These are phyloP conservation scores for Osmerus mordax DNA, from an alignment of 2,113 vertebrate genomes.

Conservation along the genomic window DNA sequence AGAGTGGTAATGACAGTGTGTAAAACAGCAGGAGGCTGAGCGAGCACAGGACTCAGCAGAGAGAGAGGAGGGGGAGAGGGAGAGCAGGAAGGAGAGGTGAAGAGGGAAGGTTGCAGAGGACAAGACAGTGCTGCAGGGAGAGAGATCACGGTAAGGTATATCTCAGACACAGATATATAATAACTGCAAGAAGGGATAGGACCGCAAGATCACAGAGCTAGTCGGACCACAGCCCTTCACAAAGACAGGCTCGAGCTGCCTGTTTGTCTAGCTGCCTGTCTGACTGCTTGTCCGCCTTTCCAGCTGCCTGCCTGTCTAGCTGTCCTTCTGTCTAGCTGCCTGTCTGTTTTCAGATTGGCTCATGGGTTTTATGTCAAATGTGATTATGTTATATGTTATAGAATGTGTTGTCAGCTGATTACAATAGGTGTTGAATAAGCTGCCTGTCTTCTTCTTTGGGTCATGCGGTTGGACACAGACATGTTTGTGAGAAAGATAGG, in stretches of 20 bases:
- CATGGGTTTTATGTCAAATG: too few relatives aligned
- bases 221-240: too few relatives aligned
- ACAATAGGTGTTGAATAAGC: not conserved
- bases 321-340: too few relatives aligned
- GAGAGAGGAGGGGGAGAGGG: constrained; percentile 6
- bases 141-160: constrained; percentile 1
- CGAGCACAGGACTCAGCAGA: not conserved
- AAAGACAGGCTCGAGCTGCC: too few relatives aligned
- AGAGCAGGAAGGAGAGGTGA: not conserved
- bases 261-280: not conserved
- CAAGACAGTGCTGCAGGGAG: not conserved
- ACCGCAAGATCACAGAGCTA: not conserved
- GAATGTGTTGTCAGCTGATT: constrained; percentile 1
- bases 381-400: too few relatives aligned
- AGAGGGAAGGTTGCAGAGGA: not conserved
- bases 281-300: not conserved
- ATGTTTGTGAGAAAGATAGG: too few relatives aligned
- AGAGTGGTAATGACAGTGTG: constrained; percentile 52
- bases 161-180: not conserved
- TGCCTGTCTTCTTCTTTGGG: not conserved
- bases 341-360: too few relatives aligned
- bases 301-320: not conserved
- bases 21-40: constrained; percentile 44
- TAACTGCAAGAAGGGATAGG: not conserved
- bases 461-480: not conserved